Evolutionary conservation across 2,888 invertebrate genomes (phyloP).

Genomic region (Agrilus biguttatus): DNA sequence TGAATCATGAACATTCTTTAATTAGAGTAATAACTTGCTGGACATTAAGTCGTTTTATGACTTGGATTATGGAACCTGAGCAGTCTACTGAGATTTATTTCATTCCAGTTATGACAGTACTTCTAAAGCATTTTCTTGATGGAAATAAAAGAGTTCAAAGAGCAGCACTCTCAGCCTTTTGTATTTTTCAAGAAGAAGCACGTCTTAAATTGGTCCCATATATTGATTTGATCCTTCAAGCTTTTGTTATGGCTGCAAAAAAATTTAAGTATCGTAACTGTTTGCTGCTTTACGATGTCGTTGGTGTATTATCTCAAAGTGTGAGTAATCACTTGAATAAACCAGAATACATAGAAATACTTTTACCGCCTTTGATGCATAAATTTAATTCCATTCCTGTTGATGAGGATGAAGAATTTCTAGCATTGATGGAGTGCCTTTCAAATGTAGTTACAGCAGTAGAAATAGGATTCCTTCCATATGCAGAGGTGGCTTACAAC

Average conservation of each 20-base stretch:
- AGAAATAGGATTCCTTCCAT: conserved; percentile 57
- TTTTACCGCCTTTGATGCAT: conserved; percentile 59
- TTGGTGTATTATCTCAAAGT: conserved; percentile 59
- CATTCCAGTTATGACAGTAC: conserved; percentile 53
- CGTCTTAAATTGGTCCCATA: conserved; percentile 58
- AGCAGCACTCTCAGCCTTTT: conserved; percentile 66
- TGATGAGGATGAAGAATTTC: conserved; percentile 54
- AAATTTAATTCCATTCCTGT: conserved; percentile 58
- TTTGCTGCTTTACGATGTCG: conserved; percentile 61
- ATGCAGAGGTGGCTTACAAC: conserved; percentile 54
- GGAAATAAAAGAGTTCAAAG: conserved; percentile 64
- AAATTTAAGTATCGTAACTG: conserved; percentile 55
- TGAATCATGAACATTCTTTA: conserved; percentile 52
- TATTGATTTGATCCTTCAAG: conserved; percentile 52
- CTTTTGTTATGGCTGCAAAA: conserved; percentile 57
- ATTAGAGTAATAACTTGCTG: conserved; percentile 66
- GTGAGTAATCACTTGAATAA: conserved; percentile 57
- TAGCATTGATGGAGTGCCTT: conserved; percentile 59
- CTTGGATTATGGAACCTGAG: conserved; percentile 57
- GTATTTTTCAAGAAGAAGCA: conserved; percentile 64
- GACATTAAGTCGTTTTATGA: conserved; percentile 60
- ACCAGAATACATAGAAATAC: conserved; percentile 47
- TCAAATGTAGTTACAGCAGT: conserved; percentile 63
- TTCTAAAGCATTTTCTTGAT: conserved; percentile 55
- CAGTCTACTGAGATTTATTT: conserved; percentile 36